phyloP scores from a whole-genome alignment of 1,140 invertebrate species.

The Zaprionus africanus region DNA sequence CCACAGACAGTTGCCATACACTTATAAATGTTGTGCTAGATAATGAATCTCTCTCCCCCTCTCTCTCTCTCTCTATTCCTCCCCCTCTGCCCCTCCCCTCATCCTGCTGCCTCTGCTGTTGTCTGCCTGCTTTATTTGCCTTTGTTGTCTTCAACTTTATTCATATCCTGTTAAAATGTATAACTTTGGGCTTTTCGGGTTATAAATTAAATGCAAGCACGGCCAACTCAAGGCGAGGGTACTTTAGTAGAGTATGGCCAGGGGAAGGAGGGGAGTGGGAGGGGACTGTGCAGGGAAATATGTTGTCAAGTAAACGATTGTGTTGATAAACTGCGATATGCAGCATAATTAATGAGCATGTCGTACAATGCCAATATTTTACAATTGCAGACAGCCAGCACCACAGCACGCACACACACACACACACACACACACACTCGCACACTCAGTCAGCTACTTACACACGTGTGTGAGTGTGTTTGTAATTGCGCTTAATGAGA shows the following conservation, averaged over 20 bases:
- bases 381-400: slow-evolving; percentile 57
- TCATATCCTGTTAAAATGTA: slow-evolving; percentile 83
- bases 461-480: slow-evolving; percentile 37
- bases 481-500: slow-evolving; percentile 74
- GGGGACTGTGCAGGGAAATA: slow-evolving; percentile 18
- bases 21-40: slow-evolving; percentile 78
- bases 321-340: slow-evolving; percentile 81
- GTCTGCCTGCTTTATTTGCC: slow-evolving; percentile 77
- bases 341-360: slow-evolving; percentile 81
- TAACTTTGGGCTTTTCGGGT: slow-evolving; percentile 80
- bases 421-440: slow-evolving; percentile 8
- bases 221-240: slow-evolving; percentile 31
- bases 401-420: slow-evolving; percentile 19
- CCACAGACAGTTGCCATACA: slow-evolving; percentile 62
- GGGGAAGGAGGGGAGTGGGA: no score
- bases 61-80: neutral
- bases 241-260: neutral
- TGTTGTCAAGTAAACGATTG: slow-evolving; percentile 74
- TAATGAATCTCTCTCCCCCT: slow-evolving; percentile 66
- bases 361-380: slow-evolving; percentile 81
- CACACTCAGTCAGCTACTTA: slow-evolving; percentile 8
- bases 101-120: neutral
- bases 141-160: slow-evolving; percentile 83
- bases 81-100: slow-evolving; percentile 5
- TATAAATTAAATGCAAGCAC: slow-evolving; percentile 78